Conservation (phyloP, 1,140 invertebrate genomes). For the Dinothrombium tinctorium region DNA sequence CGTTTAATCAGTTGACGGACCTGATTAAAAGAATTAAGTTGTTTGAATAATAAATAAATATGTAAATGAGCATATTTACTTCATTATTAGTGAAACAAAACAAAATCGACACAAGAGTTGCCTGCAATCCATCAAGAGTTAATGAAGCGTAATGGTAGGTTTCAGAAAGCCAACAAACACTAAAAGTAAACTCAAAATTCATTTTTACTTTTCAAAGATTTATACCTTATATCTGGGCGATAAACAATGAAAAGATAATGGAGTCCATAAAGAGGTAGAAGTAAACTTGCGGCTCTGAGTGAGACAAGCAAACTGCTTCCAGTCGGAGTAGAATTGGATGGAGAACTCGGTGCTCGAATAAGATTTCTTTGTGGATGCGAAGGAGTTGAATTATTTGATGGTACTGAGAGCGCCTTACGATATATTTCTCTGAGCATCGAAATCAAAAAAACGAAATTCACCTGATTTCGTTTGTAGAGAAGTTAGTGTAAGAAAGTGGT, state of each 20-base stretch:
- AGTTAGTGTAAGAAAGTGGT: no score
- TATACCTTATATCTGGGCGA: constrained; percentile 10
- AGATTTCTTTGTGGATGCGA: not conserved
- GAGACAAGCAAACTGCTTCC: constrained; percentile 8
- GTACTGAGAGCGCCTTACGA: constrained; percentile 5
- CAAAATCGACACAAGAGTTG: constrained; percentile 9
- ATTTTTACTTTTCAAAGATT: not conserved
- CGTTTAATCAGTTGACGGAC: no score
- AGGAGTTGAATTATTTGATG: not conserved
- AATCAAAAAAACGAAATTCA: constrained; percentile 8
- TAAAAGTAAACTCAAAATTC: not conserved
- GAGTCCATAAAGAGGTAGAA: constrained; percentile 13
- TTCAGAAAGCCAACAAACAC: constrained; percentile 12
- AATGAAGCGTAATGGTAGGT: constrained; percentile 10
- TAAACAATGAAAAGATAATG: constrained; percentile 12
- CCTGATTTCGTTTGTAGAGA: no score
- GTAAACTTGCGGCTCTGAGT: constrained; percentile 9
- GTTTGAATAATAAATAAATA: no score
- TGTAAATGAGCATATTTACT: not conserved
- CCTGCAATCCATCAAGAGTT: constrained; percentile 12
- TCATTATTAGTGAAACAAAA: constrained; percentile 13
- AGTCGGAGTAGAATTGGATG: not conserved
- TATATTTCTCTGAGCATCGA: constrained; percentile 7
- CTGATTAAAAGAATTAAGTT: no score
- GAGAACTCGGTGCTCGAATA: not conserved